Evolutionary conservation across 1,140 invertebrate genomes (phyloP), one percentile per base, ranked within the genome.

Genomic region (Cherax quadricarinatus): DNA sequence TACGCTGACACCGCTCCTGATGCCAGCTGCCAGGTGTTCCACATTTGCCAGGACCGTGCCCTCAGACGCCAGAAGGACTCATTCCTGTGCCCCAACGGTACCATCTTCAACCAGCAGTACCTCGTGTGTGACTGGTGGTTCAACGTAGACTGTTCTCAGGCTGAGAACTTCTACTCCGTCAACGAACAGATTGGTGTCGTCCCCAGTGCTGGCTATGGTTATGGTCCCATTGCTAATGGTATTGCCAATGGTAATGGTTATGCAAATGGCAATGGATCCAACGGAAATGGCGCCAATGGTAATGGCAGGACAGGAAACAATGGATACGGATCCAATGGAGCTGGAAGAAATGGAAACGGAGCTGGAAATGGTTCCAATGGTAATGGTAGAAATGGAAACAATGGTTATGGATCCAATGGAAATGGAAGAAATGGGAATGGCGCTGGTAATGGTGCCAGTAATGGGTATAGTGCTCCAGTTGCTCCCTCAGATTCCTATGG

Each of bases 51-150:
- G 94, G 94, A 94, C 5, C 62, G 95, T 95, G 24, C 94, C 95
- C 0, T 95, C 95, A 85, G 75, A 49, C 86, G 86, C 57, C 86
- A 88, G 86, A 73, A 88, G 86, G 86, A 88, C 86, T 95, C 95
- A 4, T 96, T 96, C 91, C 94, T 96, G 0, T 96, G 96, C 92
- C 96, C 96, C 51, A 95, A 96, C 86, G 96, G 96, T 83, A 96
- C 96, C 41, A 94, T 96, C 60, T 96, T 96, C 94, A 96, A 96
- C 93, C 96, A 96, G 93, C 95, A 95, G 87, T 95, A 95, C 88
- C 96, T 96, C 82, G 96, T 96, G 1, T 96, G 96, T 91, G 96
- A 96, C 94, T 96, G 96, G 96, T 96, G 96, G 96, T 96, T 95
- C 94, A 95, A 96, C 83, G 95, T 96, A 24, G 95, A 95, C 86